Evolutionary conservation across 2,888 invertebrate species (phyloP), one percentile per base, ranked within the genome.

Genomic region (Oxyteleia sp.): DNA sequence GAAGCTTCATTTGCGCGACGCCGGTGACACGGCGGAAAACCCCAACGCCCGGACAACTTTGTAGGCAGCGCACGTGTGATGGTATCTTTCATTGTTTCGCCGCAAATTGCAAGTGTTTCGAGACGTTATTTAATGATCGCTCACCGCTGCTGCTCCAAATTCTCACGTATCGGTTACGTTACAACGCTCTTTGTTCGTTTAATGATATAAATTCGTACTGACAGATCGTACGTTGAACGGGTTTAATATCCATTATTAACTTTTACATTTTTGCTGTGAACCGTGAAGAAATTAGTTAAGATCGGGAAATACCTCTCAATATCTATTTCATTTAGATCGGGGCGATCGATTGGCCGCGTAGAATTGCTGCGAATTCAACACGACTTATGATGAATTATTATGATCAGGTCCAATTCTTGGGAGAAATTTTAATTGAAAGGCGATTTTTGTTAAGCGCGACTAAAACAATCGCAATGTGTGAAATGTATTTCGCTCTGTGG

Each of bases 111-210:
- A 68, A 68, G 63, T 74, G 68, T 78, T 71, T 57, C 69, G 13
- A 75, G 75, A 75, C 64, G 71, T 63, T 64, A 57, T 71, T 75
- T 82, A 75, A 82, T 57, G 78, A 68, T 74, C 47, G 55, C 38
- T 57, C 57, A 32, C 55, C 26, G 11, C 18, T 38, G 45, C 45
- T 82, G 82, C 75, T 82, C 82, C 64, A 69, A 75, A 82, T 82
- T 82, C 82, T 82, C 78, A 82, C 82, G 74, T 78, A 78, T 78
- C 68, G 32, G 74, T 74, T 74, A 66, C 76, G 55, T 38, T 66
- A 43, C 20, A 55, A 57, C 43, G 51, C 59, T 63, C 74, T 82
- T 82, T 78, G 72, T 72, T 82, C 72, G 2, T 68, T 66, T 59
- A 74, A 57, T 55, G 68, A 75, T 64, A 75, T 76, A 82, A 82